Conservation (phyloP, 2,113 vertebrate species). For the Ceyx margarethae region DNA sequence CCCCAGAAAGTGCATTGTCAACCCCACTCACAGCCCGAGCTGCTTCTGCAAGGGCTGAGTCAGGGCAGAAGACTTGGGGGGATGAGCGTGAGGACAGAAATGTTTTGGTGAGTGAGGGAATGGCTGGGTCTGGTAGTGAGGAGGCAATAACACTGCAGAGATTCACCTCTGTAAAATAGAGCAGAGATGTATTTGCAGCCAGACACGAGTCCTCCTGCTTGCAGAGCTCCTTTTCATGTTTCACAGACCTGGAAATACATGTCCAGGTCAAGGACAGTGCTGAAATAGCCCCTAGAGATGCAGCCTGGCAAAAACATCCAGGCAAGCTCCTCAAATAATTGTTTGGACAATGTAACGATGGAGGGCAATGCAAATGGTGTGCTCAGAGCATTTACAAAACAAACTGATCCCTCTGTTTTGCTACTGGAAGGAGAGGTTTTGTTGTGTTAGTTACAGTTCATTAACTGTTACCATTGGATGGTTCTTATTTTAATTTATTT, state of each 20-base stretch:
- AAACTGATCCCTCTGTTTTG: not conserved
- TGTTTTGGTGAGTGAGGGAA: not conserved
- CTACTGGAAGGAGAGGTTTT: not conserved
- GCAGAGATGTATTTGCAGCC: not conserved
- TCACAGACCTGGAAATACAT: not conserved
- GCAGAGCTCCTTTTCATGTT: not conserved
- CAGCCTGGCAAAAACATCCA: not conserved
- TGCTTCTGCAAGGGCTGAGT: not conserved
- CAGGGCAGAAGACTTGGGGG: not conserved
- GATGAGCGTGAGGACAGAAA: not conserved
- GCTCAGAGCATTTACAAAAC: not conserved
- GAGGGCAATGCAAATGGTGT: not conserved
- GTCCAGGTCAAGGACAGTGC: not conserved
- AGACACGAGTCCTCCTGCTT: not conserved
- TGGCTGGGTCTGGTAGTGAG: not conserved
- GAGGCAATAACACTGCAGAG: not conserved
- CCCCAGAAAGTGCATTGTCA: not conserved
- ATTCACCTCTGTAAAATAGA: not conserved
- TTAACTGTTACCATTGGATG: conserved; percentile 54
- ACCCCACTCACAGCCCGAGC: not conserved
- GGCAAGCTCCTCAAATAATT: not conserved
- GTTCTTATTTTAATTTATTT: conserved; percentile 67
- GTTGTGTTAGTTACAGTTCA: conserved; percentile 55
- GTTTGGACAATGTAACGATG: not conserved
- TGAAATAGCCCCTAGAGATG: not conserved